Evolutionary conservation across 2,113 vertebrate species (phyloP).

Genomic region (Suncus etruscus): DNA sequence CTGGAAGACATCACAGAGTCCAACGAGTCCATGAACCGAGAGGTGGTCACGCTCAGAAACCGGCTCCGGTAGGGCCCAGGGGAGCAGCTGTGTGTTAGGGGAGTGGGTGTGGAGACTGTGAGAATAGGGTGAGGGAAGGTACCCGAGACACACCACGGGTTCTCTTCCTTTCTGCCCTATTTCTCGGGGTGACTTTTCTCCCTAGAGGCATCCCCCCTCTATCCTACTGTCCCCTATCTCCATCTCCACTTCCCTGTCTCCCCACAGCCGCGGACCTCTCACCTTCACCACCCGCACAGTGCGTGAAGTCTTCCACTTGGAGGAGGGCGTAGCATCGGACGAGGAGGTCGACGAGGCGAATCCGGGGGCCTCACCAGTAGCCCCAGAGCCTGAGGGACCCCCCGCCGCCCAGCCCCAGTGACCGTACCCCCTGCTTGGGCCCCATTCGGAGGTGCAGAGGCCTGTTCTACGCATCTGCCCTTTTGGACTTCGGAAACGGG

Average conservation of each 20-base stretch:
- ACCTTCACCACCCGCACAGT: constrained; percentile 85
- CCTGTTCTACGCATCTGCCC: not conserved
- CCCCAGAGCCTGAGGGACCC: constrained; percentile 41
- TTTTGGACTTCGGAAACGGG: constrained; percentile 54
- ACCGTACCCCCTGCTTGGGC: not conserved
- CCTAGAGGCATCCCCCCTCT: no score
- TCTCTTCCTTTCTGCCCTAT: no score
- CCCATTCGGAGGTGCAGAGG: not conserved
- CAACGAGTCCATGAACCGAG: constrained; percentile 90
- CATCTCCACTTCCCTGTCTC: not conserved
- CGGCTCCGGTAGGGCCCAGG: constrained; percentile 88
- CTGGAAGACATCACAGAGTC: constrained; percentile 92
- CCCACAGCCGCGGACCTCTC: constrained; percentile 81
- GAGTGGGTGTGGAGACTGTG: not conserved
- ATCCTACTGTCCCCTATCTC: rapidly evolving
- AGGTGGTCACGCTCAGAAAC: constrained; percentile 91
- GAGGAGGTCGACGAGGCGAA: constrained; percentile 72
- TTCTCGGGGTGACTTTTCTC: no score
- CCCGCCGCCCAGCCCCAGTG: constrained; percentile 71
- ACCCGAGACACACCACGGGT: not conserved
- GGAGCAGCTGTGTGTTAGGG: no score
- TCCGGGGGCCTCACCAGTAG: not conserved
- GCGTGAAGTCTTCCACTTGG: constrained; percentile 85
- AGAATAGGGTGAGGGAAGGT: not conserved
- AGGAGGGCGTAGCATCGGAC: constrained; percentile 84